Evolutionary conservation across 2,113 vertebrate species (phyloP), one percentile per base, ranked within the genome.

Genomic region (Orycteropus afer): DNA sequence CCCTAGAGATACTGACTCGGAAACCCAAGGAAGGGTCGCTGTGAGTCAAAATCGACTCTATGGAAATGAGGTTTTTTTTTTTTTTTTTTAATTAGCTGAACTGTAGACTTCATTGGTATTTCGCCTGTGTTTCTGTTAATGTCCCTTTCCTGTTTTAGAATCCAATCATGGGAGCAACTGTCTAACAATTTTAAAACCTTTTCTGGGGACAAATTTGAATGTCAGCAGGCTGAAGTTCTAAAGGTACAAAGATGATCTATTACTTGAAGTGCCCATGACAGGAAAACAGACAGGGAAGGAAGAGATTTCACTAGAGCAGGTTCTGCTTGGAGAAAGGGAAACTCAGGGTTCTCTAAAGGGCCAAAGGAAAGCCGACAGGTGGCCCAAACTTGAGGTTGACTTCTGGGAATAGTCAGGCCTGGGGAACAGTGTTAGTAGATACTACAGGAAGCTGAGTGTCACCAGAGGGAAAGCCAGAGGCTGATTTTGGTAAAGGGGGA

Each of bases 251-350:
- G 29, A 2, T 7, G 23, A n/a, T 32, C 7, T 59, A n/a, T n/a
- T n/a, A n/a, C 37, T 34, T 27, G 40, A 23, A 4, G 14, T 22
- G 8, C 11, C 0, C 23, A 1, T 4, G 32, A 15, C 7, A 11
- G 40, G 63, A 15, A 34, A 9, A 23, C 1, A 92, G 84, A 25
- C 27, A 14, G 40, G 37, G 78, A 65, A 51, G 47, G 2, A 4
- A 27, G 18, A 69, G 12, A 55, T 32, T 22, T 53, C n/a, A 8
- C 73, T 2, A 2, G 25, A 3, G 1, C 17, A 32, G 17, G 13
- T 34, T 27, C 3, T 47, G 12, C n/a, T 4, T 29, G 80, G 53
- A 61, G 51, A 42, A 34, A 51, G 51, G 45, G 51, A n/a, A 10
- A 40, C 7, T 13, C 7, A 7, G 12, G 23, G 27, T 32, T 6